These are phyloP conservation scores for Euura lappo DNA, from an alignment of 1,140 invertebrate species.

Conservation along the genomic window DNA sequence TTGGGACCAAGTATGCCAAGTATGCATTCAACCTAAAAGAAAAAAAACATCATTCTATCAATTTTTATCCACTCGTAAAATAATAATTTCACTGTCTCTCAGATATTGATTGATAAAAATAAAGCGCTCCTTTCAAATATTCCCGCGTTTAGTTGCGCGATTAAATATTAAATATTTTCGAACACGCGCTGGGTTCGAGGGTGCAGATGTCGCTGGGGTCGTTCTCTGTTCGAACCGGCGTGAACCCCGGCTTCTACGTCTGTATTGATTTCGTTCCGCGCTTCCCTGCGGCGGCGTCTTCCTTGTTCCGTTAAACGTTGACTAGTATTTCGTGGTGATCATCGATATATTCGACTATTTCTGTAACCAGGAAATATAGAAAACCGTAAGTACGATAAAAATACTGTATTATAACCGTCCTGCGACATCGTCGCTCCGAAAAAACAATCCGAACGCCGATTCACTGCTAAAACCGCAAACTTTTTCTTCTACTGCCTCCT, in stretches of 20 bases:
- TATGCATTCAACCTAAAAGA: too few relatives aligned
- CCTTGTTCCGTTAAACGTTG: background rate
- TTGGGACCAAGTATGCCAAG: too few relatives aligned
- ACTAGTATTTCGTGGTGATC: background rate
- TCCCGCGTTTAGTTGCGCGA: too few relatives aligned
- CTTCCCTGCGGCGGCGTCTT: background rate
- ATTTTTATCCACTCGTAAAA: too few relatives aligned
- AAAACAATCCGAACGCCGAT: background rate
- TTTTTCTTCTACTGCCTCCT: background rate
- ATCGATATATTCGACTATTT: background rate
- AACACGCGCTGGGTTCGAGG: background rate
- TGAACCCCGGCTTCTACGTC: background rate
- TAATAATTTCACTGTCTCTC: too few relatives aligned
- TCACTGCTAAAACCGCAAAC: background rate
- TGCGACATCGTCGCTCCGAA: background rate
- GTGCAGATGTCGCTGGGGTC: background rate
- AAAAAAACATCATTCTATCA: too few relatives aligned
- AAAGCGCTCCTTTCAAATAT: too few relatives aligned
- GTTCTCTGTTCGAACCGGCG: background rate
- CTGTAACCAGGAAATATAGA: background rate
- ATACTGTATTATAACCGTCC: background rate
- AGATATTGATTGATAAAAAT: too few relatives aligned
- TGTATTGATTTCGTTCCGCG: background rate
- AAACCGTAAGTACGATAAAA: background rate
- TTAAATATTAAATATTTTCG: too few relatives aligned